A percentile compares a stretch with the other conserved stretches of the same genome.
These are phyloP conservation scores for Eupithecia inturbata DNA, from an alignment of 2,888 invertebrate species.

Conservation along the genomic window DNA sequence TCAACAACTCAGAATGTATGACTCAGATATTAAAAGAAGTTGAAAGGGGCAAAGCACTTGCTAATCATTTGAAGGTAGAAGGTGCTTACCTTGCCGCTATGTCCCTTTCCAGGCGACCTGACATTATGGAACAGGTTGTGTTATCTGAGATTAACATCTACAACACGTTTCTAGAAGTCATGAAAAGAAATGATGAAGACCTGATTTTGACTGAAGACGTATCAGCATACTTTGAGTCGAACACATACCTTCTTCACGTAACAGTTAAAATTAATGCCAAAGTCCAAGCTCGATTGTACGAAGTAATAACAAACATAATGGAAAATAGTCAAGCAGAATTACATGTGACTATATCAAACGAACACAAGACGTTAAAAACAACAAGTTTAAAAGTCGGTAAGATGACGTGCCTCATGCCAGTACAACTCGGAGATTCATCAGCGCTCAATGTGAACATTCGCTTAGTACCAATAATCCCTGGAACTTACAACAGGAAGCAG, in stretches of 20 bases:
- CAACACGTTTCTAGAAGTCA: constrained; percentile 65
- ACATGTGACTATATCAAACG: constrained; percentile 59
- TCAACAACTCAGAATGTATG: constrained; percentile 63
- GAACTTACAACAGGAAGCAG: constrained; percentile 58
- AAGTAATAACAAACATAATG: constrained; percentile 52
- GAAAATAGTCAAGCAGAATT: constrained; percentile 45
- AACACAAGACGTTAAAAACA: constrained; percentile 57
- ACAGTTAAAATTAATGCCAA: constrained; percentile 50
- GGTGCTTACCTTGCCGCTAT: constrained; percentile 63
- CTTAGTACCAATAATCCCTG: constrained; percentile 64
- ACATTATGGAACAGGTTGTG: constrained; percentile 64
- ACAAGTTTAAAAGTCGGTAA: constrained; percentile 60
- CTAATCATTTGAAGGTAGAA: constrained; percentile 59
- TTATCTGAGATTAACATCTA: constrained; percentile 54
- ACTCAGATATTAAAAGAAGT: constrained; percentile 60
- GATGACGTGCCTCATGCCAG: constrained; percentile 59
- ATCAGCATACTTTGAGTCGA: constrained; percentile 58
- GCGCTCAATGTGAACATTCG: constrained; percentile 59
- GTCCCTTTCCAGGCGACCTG: constrained; percentile 67
- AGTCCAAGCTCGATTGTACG: not conserved
- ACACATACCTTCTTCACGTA: constrained; percentile 55
- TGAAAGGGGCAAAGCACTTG: constrained; percentile 57
- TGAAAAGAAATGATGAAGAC: constrained; percentile 49
- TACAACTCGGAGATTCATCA: constrained; percentile 45
- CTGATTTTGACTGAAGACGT: constrained; percentile 60